phyloP scores from a whole-genome alignment of 2,888 invertebrate species.

The Phaedon cochleariae region DNA sequence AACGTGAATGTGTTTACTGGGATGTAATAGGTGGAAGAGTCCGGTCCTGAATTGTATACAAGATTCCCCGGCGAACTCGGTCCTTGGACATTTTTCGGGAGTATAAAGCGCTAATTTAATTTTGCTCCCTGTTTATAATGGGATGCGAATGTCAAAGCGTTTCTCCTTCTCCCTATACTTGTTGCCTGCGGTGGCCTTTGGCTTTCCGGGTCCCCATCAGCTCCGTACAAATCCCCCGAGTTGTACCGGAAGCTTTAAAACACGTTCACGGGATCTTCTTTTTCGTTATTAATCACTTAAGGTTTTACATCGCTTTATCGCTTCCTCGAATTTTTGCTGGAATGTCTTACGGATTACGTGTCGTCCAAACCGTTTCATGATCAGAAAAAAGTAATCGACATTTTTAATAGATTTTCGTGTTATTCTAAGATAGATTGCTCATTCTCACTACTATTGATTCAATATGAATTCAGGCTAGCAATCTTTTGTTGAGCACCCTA shows the following conservation, averaged over 20 bases:
- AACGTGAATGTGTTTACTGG: too few species aligned
- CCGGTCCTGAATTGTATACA: slow-evolving; percentile 21
- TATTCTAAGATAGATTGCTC: too few species aligned
- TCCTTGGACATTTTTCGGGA: slow-evolving; percentile 53
- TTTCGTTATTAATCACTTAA: slow-evolving; percentile 55
- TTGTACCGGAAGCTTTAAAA: slow-evolving; percentile 56
- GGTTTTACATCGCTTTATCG: slow-evolving; percentile 43
- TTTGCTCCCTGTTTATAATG: slow-evolving; percentile 56
- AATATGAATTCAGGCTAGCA: too few species aligned
- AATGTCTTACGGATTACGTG: background rate
- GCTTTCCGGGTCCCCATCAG: slow-evolving; percentile 47
- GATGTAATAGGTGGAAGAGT: background rate
- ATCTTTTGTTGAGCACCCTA: too few species aligned
- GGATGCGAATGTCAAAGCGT: slow-evolving; percentile 55
- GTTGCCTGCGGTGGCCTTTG: slow-evolving; percentile 57
- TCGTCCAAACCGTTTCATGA: background rate
- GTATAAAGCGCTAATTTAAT: slow-evolving; percentile 60
- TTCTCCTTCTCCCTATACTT: slow-evolving; percentile 55
- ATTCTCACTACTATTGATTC: too few species aligned
- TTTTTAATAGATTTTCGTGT: background rate
- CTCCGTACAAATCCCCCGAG: slow-evolving; percentile 51
- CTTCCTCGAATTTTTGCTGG: slow-evolving; percentile 28
- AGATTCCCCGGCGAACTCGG: slow-evolving; percentile 33
- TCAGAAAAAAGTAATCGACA: background rate
- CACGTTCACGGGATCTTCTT: slow-evolving; percentile 52